A percentile compares a stretch with the other conserved stretches of the same genome.
Evolutionary conservation across 2,113 vertebrate species (phyloP).

Genomic region (Ramphastos sulfuratus): DNA sequence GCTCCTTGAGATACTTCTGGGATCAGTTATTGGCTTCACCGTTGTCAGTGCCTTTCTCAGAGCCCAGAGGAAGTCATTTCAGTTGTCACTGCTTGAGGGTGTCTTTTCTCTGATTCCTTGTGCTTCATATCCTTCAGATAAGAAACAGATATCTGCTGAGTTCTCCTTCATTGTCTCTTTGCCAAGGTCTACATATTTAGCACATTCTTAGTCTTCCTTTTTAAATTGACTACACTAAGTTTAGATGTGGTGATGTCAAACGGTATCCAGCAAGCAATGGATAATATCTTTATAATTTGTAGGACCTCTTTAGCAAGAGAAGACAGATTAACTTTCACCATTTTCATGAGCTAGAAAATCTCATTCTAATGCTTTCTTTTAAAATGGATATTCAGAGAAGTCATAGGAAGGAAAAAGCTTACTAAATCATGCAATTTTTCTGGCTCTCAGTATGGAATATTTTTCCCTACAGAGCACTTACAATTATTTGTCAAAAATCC

Average conservation of each 20-base stretch:
- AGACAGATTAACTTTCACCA: neutral
- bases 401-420: neutral
- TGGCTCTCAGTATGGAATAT: slow-evolving; percentile 23
- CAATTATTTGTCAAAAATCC: slow-evolving; percentile 14
- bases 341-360: neutral
- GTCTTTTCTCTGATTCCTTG: neutral
- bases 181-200: neutral
- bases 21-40: neutral
- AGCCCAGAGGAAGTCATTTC: neutral
- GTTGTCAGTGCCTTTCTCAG: neutral
- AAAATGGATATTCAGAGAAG: neutral
- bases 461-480: neutral
- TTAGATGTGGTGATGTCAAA: neutral
- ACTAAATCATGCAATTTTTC: slow-evolving; percentile 17
- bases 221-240: neutral
- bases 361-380: slow-evolving; percentile 10
- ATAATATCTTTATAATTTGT: neutral
- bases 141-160: neutral
- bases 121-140: neutral
- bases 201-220: neutral
- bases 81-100: neutral
- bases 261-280: neutral
- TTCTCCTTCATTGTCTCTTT: neutral
- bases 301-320: neutral
- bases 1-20: neutral